phyloP scores from a whole-genome alignment of 2,113 vertebrate species.

The Crotalus helleri region DNA sequence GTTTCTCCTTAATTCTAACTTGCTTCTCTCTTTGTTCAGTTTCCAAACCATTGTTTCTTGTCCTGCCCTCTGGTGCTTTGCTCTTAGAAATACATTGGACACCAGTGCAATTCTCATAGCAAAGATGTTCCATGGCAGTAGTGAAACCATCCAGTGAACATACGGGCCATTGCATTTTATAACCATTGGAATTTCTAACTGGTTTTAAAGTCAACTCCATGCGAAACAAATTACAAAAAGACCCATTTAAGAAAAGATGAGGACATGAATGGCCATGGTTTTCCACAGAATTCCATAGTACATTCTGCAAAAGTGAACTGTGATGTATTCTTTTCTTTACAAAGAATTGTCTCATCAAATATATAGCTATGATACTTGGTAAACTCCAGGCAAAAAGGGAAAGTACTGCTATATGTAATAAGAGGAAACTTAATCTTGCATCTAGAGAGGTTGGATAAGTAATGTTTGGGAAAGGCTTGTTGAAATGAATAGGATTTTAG shows the following conservation, averaged over 20 bases:
- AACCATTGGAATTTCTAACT: not conserved
- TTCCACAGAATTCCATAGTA: not conserved
- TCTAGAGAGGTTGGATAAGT: not conserved
- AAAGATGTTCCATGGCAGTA: not conserved
- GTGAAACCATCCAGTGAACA: not conserved
- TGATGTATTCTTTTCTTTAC: not conserved
- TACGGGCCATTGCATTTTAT: not conserved
- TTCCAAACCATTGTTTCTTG: no score
- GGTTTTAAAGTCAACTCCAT: not conserved
- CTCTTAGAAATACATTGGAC: not conserved
- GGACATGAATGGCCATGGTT: not conserved
- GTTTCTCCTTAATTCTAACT: no score
- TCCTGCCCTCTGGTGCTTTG: not conserved
- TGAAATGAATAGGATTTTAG: not conserved
- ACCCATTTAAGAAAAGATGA: not conserved
- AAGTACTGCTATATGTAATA: not conserved
- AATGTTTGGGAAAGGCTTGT: not conserved
- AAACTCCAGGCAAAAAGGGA: not conserved
- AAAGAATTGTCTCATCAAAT: not conserved
- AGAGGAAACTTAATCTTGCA: not conserved
- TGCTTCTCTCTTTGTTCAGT: no score
- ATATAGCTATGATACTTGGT: not conserved
- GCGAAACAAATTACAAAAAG: not conserved
- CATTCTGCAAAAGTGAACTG: not conserved
- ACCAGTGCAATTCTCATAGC: not conserved